Conservation (phyloP, 1,140 invertebrate species). For the Pararge aegeria region DNA sequence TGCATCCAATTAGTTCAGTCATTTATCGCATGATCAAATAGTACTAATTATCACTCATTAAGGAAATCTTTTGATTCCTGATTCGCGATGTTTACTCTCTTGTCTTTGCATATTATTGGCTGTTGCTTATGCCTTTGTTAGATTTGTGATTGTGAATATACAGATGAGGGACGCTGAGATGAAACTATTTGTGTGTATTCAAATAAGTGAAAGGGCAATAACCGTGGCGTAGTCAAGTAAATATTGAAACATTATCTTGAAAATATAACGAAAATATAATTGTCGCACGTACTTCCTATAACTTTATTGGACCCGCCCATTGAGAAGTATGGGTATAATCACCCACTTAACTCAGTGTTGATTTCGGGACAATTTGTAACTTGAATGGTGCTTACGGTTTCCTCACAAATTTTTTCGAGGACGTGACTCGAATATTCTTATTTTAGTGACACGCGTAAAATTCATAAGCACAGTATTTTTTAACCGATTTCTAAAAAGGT, state of each 20-base stretch:
- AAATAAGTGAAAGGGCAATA: too few species aligned
- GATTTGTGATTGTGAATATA: too few species aligned
- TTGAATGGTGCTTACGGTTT: neutral
- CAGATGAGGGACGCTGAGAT: too few species aligned
- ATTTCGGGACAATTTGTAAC: neutral
- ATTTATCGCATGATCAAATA: too few species aligned
- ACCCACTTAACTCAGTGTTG: conserved; percentile 1
- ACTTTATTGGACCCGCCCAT: conserved; percentile 6
- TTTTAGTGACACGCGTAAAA: neutral
- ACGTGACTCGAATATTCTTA: conserved; percentile 6
- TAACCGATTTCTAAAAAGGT: too few species aligned
- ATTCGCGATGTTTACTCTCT: too few species aligned
- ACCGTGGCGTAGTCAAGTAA: neutral
- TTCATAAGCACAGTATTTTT: neutral
- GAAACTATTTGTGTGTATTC: too few species aligned
- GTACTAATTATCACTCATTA: too few species aligned
- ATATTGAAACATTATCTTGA: neutral
- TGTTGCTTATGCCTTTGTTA: too few species aligned
- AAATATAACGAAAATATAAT: neutral
- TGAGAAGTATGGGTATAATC: conserved; percentile 3
- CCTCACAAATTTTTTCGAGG: conserved; percentile 7
- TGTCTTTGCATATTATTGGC: too few species aligned
- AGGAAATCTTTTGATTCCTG: too few species aligned
- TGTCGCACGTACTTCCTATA: neutral
- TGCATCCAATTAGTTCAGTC: too few species aligned